These are phyloP conservation scores for Scolanthus callimorphus DNA, from an alignment of 92 coral and sea anemone genomes.

Conservation along the genomic window DNA sequence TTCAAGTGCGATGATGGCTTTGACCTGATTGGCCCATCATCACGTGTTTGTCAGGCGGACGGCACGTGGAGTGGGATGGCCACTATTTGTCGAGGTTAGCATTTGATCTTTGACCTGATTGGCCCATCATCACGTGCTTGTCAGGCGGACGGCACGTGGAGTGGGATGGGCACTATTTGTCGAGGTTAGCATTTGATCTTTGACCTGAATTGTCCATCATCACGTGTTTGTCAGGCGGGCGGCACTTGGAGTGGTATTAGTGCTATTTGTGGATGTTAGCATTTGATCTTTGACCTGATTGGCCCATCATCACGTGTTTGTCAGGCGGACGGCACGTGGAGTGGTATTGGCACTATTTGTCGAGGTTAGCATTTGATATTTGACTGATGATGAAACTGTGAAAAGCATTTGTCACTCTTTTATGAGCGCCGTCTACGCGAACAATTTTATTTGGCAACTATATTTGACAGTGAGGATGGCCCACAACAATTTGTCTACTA, in stretches of 20 bases:
- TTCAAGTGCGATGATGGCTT: conserved; percentile 20
- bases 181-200: too few relatives aligned
- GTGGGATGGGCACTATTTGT: conserved; percentile 25
- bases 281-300: too few relatives aligned
- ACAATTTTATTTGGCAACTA: too few relatives aligned
- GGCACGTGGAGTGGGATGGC: conserved; percentile 31
- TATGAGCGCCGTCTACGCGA: too few relatives aligned
- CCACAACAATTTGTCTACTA: too few relatives aligned
- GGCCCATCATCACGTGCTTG: conserved; percentile 11
- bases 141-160: conserved; percentile 21
- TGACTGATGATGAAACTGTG: too few relatives aligned
- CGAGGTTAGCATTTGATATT: too few relatives aligned
- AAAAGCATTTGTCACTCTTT: too few relatives aligned
- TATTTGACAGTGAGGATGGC: too few relatives aligned
- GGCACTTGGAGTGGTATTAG: conserved; percentile 39
- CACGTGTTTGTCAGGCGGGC: conserved; percentile 27
- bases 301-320: conserved; percentile 38
- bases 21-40: conserved; percentile 1
- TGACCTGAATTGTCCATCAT: too few relatives aligned
- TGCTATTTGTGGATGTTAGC: too few relatives aligned
- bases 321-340: conserved; percentile 49
- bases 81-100: conserved; percentile 17
- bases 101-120: background rate
- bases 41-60: conserved; percentile 13
- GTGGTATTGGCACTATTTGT: conserved; percentile 17